phyloP scores from a whole-genome alignment of 1,140 invertebrate species.

The Halyomorpha halys region DNA sequence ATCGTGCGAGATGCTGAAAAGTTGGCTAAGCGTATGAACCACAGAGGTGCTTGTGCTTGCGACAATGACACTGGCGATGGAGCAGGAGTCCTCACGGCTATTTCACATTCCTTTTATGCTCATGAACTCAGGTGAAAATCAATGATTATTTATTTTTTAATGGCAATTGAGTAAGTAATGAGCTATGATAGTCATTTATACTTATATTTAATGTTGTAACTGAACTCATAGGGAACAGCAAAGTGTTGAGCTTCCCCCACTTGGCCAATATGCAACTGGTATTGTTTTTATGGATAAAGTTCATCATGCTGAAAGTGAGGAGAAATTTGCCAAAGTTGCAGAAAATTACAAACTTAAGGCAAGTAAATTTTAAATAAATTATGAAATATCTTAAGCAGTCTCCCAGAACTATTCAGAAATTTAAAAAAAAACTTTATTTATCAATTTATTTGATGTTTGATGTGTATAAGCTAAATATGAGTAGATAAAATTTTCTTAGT shows the following conservation, averaged over 20 bases:
- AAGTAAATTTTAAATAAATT: constrained; percentile 32
- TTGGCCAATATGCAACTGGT: constrained; percentile 89
- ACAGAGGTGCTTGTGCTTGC: constrained; percentile 94
- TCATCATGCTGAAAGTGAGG: constrained; percentile 68
- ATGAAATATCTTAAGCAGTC: too few relatives aligned
- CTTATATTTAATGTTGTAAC: neutral
- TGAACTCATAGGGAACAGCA: constrained; percentile 50
- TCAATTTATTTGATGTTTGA: too few relatives aligned
- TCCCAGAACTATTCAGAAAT: too few relatives aligned
- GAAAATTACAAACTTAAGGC: constrained; percentile 65
- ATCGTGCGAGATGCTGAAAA: constrained; percentile 89
- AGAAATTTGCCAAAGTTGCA: constrained; percentile 69
- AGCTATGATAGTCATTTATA: neutral
- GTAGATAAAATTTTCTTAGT: too few relatives aligned
- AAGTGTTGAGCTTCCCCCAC: constrained; percentile 68
- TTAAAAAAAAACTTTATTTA: too few relatives aligned
- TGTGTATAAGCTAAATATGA: too few relatives aligned
- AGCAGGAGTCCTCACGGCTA: constrained; percentile 89
- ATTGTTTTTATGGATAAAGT: constrained; percentile 85
- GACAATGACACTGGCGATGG: constrained; percentile 99
- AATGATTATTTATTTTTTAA: neutral
- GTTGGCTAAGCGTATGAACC: constrained; percentile 93
- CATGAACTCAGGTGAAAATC: constrained; percentile 59
- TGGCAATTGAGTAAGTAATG: too few relatives aligned
- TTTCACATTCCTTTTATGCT: constrained; percentile 88